Conservation (phyloP, 2,113 vertebrate genomes). For the Burhinus bistriatus region DNA sequence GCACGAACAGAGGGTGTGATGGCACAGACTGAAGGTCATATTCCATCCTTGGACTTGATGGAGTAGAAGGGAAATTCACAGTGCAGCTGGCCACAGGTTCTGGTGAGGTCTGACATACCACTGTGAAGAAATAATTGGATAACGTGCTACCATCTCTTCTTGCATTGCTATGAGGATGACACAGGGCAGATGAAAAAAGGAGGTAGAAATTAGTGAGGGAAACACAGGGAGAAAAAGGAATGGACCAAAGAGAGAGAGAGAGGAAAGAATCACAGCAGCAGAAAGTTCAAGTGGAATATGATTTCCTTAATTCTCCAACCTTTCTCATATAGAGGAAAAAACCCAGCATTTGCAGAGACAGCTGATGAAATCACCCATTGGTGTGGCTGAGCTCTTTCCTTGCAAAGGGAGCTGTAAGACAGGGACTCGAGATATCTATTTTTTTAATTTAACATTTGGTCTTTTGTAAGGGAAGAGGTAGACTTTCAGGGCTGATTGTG, state of each 20-base stretch:
- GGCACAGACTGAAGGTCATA: not conserved
- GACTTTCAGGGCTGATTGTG: not conserved
- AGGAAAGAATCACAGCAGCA: not conserved
- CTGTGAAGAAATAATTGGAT: not conserved
- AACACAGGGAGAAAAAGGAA: not conserved
- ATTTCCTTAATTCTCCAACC: not conserved
- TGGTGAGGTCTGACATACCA: not conserved
- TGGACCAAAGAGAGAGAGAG: not conserved
- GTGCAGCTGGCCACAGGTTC: not conserved
- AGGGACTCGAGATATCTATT: rapidly evolving
- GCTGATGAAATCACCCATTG: not conserved
- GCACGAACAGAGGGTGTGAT: not conserved
- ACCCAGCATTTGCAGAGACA: not conserved
- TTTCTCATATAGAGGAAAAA: not conserved
- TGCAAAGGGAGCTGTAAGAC: not conserved
- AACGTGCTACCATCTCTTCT: not conserved
- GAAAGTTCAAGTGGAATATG: not conserved
- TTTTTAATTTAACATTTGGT: not conserved
- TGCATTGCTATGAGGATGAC: not conserved
- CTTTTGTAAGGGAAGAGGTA: not conserved
- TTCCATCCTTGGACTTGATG: not conserved
- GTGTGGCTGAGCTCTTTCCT: not conserved
- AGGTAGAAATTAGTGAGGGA: not conserved
- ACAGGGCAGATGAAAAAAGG: not conserved
- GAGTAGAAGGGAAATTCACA: not conserved